Evolutionary conservation across 2,797 vertebrate genomes (phyloP).

Genomic region (Rhinogobio ventralis): DNA sequence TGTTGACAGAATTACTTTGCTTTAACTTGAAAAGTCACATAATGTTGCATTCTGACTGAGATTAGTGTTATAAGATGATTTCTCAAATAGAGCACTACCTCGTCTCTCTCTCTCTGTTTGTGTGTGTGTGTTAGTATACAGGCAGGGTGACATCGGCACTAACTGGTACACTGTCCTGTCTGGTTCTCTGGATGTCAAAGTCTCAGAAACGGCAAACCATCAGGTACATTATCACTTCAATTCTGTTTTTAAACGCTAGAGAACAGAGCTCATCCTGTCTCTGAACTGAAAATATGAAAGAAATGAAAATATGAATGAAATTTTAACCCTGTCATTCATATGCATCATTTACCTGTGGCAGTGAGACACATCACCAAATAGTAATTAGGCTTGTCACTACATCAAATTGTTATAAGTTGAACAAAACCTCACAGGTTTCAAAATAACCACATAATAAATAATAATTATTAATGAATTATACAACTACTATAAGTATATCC

Average conservation of each 20-base stretch:
- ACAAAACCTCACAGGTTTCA: background rate
- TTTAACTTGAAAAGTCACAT: background rate
- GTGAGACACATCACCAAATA: background rate
- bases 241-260: background rate
- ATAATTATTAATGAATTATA: background rate
- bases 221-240: slow-evolving; percentile 80
- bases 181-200: slow-evolving; percentile 98
- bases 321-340: background rate
- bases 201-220: slow-evolving; percentile 97
- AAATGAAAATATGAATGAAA: background rate
- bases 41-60: background rate
- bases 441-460: background rate
- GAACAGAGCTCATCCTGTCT: background rate
- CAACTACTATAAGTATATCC: background rate
- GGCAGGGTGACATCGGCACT: slow-evolving; percentile 97
- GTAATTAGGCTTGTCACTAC: background rate
- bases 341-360: background rate
- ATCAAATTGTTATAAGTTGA: background rate
- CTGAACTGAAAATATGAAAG: background rate
- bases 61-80: background rate
- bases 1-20: background rate
- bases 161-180: slow-evolving; percentile 98
- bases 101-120: background rate
- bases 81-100: background rate
- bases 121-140: slow-evolving; percentile 85